Evolutionary conservation across 2,797 vertebrate genomes (phyloP), one percentile per base, ranked within the genome.

Genomic region (Propithecus deckenii): DNA sequence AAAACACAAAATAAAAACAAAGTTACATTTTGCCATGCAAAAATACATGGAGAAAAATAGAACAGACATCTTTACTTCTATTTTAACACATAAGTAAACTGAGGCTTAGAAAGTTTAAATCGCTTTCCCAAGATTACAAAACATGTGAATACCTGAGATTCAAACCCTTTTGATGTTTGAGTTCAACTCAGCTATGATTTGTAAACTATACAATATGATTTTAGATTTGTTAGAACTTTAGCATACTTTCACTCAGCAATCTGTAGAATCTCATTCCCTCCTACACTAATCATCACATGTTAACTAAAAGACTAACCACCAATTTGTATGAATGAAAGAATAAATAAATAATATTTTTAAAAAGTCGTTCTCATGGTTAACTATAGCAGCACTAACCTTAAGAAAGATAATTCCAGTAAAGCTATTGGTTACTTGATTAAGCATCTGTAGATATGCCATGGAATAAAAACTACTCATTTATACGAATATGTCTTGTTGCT

Each of bases 1-100:
- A 88, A 91, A 93, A 69, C 28, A 92, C 38, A 72, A 93, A 92
- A 87, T 30, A 75, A 93, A 5, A 81, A 95, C 5, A 61, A 83
- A 81, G 75, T 18, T 84, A 7, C 15, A 50, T 3, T 11, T 78
- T 41, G 11, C 38, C 69, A 18, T 57, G 6, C 46, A 81, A 81
- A 94, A 85, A 46, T 25, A 74, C 1, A 48, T 18, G 12, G 28
- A 67, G 18, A 80, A 83, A 92, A 87, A 35, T 4, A 93, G 22
- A 81, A 86, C 14, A 55, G 20, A 35, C 15, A 59, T 25, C 28
- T 71, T 57, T 46, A 38, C 7, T 94, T 4, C 14, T 46, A 13
- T 48, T 89, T 92, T 95, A 43, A 86, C 14, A 90, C 20, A 14
- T 18, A 86, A 67, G n/a, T 46, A 69, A 86, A 71, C 6, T 43